These are phyloP conservation scores for Diplosoma virens DNA, from an alignment of 23 tunicate genomes.

Conservation along the genomic window DNA sequence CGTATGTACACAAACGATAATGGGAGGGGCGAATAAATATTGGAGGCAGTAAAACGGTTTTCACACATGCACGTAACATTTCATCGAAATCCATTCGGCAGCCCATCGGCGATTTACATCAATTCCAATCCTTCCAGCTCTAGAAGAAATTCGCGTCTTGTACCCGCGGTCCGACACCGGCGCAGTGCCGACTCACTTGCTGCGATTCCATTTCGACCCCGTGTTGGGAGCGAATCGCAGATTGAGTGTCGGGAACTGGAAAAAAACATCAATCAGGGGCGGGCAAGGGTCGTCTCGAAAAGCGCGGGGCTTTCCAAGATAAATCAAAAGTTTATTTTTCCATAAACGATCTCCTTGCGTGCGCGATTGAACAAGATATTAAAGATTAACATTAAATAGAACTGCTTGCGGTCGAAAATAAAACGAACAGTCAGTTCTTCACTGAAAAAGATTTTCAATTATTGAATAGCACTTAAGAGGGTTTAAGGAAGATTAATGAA, in stretches of 20 bases:
- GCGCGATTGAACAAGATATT: too few relatives aligned
- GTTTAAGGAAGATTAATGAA: too few relatives aligned
- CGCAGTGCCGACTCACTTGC: conserved; percentile 20
- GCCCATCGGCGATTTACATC: not conserved
- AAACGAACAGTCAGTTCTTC: too few relatives aligned
- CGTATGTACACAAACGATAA: not conserved
- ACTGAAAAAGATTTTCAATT: too few relatives aligned
- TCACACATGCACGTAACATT: not conserved
- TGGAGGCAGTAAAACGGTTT: conserved; percentile 10
- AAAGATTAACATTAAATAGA: too few relatives aligned
- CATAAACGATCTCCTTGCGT: too few relatives aligned
- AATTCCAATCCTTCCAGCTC: conserved; percentile 12
- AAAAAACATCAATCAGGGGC: not conserved
- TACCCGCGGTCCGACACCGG: too few relatives aligned
- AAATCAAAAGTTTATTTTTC: too few relatives aligned
- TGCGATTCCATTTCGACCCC: conserved; percentile 13
- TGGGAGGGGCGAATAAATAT: not conserved
- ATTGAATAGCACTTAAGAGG: too few relatives aligned
- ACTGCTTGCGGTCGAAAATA: too few relatives aligned
- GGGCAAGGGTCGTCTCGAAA: too few relatives aligned
- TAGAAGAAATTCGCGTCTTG: not conserved
- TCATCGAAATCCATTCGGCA: not conserved
- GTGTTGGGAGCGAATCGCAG: conserved; percentile 4
- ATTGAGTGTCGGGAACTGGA: conserved; percentile 10
- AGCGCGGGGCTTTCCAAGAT: too few relatives aligned